Evolutionary conservation across 2,888 invertebrate species (phyloP).

Genomic region (Lepidocyrtinus sp.): DNA sequence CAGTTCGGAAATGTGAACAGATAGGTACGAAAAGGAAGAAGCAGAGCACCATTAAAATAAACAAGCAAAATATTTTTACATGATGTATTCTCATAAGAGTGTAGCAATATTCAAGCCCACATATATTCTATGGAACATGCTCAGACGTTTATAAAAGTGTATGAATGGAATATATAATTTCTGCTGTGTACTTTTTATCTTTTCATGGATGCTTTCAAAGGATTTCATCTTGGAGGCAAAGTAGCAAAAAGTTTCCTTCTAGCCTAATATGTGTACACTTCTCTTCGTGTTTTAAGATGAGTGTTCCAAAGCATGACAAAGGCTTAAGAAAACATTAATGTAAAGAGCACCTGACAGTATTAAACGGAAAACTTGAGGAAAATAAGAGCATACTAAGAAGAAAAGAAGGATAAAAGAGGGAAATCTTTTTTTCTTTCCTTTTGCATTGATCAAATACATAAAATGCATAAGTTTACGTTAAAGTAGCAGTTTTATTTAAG

Average conservation of each 20-base stretch:
- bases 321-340: slow-evolving; percentile 24
- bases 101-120: too few relatives aligned
- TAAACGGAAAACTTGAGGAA: slow-evolving; percentile 12
- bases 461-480: too few relatives aligned
- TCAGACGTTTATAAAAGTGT: background rate
- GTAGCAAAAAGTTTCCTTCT: background rate
- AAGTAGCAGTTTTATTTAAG: too few relatives aligned
- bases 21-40: background rate
- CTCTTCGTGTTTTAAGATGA: slow-evolving; percentile 15
- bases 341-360: slow-evolving; percentile 36
- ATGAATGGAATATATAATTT: slow-evolving; percentile 18
- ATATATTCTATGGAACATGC: background rate
- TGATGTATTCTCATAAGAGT: slow-evolving; percentile 16
- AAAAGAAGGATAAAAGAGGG: slow-evolving; percentile 4
- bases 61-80: slow-evolving; percentile 42
- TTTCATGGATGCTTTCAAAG: slow-evolving; percentile 44
- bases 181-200: slow-evolving; percentile 12
- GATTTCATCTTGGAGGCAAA: slow-evolving; percentile 32
- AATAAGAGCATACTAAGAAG: background rate
- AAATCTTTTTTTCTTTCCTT: background rate
- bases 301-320: slow-evolving; percentile 14
- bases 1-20: slow-evolving; percentile 23
- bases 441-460: background rate
- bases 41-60: slow-evolving; percentile 51
- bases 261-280: too few relatives aligned